A percentile compares a stretch with the other conserved stretches of the same genome.
Evolutionary conservation across 1,140 invertebrate species (phyloP).

Genomic region (Gryon sp.): DNA sequence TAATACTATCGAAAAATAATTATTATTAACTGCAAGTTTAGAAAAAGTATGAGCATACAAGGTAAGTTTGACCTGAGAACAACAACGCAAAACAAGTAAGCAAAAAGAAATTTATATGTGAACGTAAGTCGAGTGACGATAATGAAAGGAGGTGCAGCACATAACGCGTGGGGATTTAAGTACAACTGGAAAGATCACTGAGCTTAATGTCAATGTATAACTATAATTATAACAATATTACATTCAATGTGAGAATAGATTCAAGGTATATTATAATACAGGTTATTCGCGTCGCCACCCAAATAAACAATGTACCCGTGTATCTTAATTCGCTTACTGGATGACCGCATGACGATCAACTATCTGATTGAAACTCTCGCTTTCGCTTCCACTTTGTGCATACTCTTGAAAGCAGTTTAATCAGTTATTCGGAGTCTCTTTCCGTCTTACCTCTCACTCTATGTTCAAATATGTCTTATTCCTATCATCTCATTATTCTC

Average conservation of each 20-base stretch:
- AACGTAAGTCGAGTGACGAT: slow-evolving; percentile 20
- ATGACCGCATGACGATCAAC: slow-evolving; percentile 28
- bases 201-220: slow-evolving; percentile 41
- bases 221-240: slow-evolving; percentile 43
- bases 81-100: slow-evolving; percentile 22
- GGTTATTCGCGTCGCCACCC: slow-evolving; percentile 62
- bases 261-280: slow-evolving; percentile 63
- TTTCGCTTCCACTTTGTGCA: slow-evolving; percentile 67
- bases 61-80: slow-evolving; percentile 27
- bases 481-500: no score
- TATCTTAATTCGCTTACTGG: slow-evolving; percentile 18
- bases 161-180: slow-evolving; percentile 10
- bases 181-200: slow-evolving; percentile 31
- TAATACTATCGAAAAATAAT: no score
- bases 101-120: slow-evolving; percentile 35
- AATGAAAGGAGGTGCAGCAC: slow-evolving; percentile 38
- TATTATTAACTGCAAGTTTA: no score
- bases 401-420: slow-evolving; percentile 74
- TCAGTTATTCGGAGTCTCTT: slow-evolving; percentile 39
- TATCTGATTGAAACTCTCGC: slow-evolving; percentile 68
- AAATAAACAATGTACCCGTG: slow-evolving; percentile 50
- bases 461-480: no score
- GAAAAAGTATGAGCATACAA: no score
- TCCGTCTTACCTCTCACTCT: no score
- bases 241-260: slow-evolving; percentile 56